Conservation (phyloP, 2,113 vertebrate genomes). For the Anolis sagrei region DNA sequence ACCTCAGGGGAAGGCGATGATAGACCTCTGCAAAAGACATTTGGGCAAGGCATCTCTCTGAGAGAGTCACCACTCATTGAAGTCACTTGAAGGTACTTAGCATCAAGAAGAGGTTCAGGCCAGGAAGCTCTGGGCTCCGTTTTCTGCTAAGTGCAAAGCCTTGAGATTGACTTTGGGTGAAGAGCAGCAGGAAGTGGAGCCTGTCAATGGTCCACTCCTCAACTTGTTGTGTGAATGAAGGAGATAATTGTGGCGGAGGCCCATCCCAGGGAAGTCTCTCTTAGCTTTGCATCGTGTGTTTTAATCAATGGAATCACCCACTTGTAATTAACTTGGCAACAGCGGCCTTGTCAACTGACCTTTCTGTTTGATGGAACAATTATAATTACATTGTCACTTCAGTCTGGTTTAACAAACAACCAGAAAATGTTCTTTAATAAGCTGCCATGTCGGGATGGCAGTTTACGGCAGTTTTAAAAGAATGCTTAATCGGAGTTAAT, state of each 20-base stretch:
- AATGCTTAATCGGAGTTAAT: conserved; percentile 66
- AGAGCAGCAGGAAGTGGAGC: neutral
- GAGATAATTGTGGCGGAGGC: neutral
- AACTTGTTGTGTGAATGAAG: neutral
- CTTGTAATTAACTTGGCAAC: conserved; percentile 60
- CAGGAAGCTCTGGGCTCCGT: no score
- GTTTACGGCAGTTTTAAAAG: conserved; percentile 36
- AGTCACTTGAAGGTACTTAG: no score
- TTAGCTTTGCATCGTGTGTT: conserved; percentile 17
- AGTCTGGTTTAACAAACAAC: conserved; percentile 58
- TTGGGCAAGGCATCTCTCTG: no score
- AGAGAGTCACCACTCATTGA: no score
- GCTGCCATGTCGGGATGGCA: conserved; percentile 38
- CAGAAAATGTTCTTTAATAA: conserved; percentile 63
- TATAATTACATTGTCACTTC: conserved; percentile 57
- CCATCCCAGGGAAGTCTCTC: neutral
- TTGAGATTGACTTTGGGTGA: no score
- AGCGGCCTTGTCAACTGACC: conserved; percentile 47
- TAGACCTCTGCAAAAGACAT: neutral
- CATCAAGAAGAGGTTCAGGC: no score
- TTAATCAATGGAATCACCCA: conserved; percentile 59
- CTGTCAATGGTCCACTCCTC: no score
- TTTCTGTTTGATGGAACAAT: conserved; percentile 62
- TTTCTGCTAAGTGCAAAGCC: no score
- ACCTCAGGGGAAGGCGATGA: neutral